Evolutionary conservation across 2,113 vertebrate genomes (phyloP), one percentile per base, ranked within the genome.

Genomic region (Gasterosteus aculeatus): DNA sequence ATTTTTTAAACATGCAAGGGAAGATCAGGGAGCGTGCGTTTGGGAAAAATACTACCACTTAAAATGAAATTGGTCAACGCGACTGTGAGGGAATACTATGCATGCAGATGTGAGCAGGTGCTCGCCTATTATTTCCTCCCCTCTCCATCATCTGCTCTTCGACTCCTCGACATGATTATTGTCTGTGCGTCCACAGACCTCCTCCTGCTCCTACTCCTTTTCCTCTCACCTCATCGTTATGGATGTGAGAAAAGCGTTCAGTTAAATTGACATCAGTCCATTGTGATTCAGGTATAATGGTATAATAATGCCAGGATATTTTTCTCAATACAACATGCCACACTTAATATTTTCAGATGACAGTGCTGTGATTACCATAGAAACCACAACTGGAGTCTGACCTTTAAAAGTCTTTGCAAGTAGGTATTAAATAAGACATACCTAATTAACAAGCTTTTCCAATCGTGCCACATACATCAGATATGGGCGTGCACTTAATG

Each of bases 401-500:
- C 80, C 72, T 84, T 86, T 77, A 51, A 49, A 77, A 75, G 63
- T 57, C 60, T 71, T 69, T 77, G 33, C 15, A 44, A 51, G 77
- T n/a, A 22, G 47, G 16, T 63, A 26, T 3, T 70, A 47, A 78
- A 72, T 3, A 51, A 76, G 59, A 46, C 63, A 31, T 10, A 53
- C 26, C 8, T 72, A 64, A 65, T 84, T 82, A 69, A 77, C 26
- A 46, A 56, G 65, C 46, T 41, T 66, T 64, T 84, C 58, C 64
- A 68, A 72, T 71, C 69, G 11, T 31, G 57, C n/a, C 14, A 15
- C 47, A 35, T 31, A 42, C 60, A 44, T 73, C 68, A 64, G 33
- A 78, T 73, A 33, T 19, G 51, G 58, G 70, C 66, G 73, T 60
- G 10, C 18, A 41, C 42, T 29, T 51, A n/a, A 9, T 71, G 54